phyloP scores from a whole-genome alignment of 2,797 vertebrate genomes.

The Rhyacichthys aspro region DNA sequence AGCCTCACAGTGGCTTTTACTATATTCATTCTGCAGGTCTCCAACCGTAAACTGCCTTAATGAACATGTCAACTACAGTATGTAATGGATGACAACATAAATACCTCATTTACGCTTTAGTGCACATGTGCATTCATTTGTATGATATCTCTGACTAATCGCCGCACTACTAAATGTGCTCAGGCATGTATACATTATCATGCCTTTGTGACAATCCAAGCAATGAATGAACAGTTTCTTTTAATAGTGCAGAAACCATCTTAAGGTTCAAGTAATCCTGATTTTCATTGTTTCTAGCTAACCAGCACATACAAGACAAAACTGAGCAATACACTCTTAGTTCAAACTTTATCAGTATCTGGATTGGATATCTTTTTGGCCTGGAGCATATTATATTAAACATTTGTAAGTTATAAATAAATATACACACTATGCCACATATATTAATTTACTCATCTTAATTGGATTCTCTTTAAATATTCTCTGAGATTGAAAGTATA shows the following conservation, averaged over 20 bases:
- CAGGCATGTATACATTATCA: slow-evolving; percentile 28
- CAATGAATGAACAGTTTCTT: slow-evolving; percentile 36
- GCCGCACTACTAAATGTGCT: slow-evolving; percentile 25
- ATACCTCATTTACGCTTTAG: slow-evolving; percentile 64
- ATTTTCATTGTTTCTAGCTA: slow-evolving; percentile 36
- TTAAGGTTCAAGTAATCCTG: slow-evolving; percentile 62
- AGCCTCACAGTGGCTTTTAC: slow-evolving; percentile 57
- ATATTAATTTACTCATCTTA: slow-evolving; percentile 64
- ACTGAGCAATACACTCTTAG: slow-evolving; percentile 14
- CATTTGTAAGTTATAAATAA: slow-evolving; percentile 47
- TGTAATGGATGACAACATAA: slow-evolving; percentile 38
- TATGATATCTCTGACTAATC: slow-evolving; percentile 22
- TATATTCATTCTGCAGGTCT: slow-evolving; percentile 25
- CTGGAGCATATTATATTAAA: slow-evolving; percentile 65
- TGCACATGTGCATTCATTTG: slow-evolving; percentile 51
- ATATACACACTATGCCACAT: slow-evolving; percentile 58
- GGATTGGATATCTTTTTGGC: slow-evolving; percentile 73
- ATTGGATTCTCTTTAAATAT: slow-evolving; percentile 62
- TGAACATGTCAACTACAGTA: slow-evolving; percentile 44
- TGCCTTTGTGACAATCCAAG: slow-evolving; percentile 39
- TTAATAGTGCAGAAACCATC: slow-evolving; percentile 62
- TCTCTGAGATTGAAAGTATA: slow-evolving; percentile 63
- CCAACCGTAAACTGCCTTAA: slow-evolving; percentile 23
- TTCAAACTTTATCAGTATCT: slow-evolving; percentile 12
- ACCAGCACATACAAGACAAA: slow-evolving; percentile 22